phyloP scores from a whole-genome alignment of 2,888 invertebrate genomes.

The Hyalella azteca region DNA sequence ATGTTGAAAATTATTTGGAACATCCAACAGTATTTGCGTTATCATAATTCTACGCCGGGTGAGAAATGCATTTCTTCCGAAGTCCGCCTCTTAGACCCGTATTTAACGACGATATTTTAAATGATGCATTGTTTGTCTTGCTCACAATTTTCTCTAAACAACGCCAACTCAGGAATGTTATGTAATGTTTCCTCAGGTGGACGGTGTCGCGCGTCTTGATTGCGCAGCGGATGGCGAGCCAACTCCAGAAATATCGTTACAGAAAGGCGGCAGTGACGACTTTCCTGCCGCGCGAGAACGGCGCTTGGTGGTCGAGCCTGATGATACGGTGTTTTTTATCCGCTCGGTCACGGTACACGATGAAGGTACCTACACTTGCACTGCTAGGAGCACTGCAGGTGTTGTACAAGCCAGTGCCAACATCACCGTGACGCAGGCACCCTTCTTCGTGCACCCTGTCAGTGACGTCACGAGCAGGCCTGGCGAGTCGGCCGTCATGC shows the following conservation, averaged over 20 bases:
- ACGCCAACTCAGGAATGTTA: too few relatives aligned
- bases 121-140: too few relatives aligned
- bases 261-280: conserved; percentile 84
- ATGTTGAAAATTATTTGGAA: too few relatives aligned
- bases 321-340: conserved; percentile 90
- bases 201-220: conserved; percentile 83
- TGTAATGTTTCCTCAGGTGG: too few relatives aligned
- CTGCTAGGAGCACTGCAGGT: conserved; percentile 88
- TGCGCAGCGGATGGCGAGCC: conserved; percentile 81
- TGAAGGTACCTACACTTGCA: conserved; percentile 91
- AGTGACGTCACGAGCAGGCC: conserved; percentile 46
- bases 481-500: conserved; percentile 51
- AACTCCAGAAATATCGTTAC: conserved; percentile 83
- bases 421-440: conserved; percentile 47
- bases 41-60: too few relatives aligned
- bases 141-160: too few relatives aligned
- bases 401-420: conserved; percentile 56
- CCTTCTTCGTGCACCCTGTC: conserved; percentile 46
- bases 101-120: too few relatives aligned
- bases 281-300: conserved; percentile 94
- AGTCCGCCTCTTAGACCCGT: too few relatives aligned
- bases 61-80: too few relatives aligned
- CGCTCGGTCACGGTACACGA: conserved; percentile 87
- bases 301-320: conserved; percentile 83
- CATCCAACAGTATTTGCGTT: too few relatives aligned